Percentiles rank a stretch among this genome's conserved stretches.
Evolutionary conservation across 2,797 vertebrate species (phyloP).

Genomic region (Micropoecilia bifurca): DNA sequence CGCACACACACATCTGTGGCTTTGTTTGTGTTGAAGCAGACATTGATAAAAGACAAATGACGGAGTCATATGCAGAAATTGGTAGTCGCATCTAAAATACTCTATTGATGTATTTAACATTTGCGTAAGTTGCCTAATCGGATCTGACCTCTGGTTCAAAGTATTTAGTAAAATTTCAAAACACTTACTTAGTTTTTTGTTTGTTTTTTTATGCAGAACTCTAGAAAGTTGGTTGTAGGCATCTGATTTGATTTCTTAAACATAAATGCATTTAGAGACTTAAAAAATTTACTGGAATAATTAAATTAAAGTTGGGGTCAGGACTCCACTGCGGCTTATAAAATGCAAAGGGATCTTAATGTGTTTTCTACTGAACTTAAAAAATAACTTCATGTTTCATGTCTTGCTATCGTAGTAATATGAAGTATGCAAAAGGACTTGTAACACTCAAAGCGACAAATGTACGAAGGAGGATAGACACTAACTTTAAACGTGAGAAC

Average conservation of each 20-base stretch:
- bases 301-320: background rate
- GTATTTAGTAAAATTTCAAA: background rate
- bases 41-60: conserved; percentile 16
- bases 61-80: conserved; percentile 14
- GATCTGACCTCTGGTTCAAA: background rate
- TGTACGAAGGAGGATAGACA: background rate
- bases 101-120: background rate
- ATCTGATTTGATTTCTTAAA: background rate
- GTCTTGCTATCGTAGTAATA: background rate
- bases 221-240: background rate
- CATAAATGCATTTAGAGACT: background rate
- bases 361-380: background rate
- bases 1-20: background rate
- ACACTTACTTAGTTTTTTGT: background rate
- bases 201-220: background rate
- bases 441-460: too few species aligned
- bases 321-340: background rate
- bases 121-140: background rate
- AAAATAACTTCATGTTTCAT: too few species aligned
- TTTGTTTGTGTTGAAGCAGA: conserved; percentile 5
- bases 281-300: background rate
- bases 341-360: background rate
- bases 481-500: background rate
- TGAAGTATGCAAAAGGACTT: background rate
- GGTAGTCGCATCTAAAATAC: background rate